Conservation (phyloP, 1,140 invertebrate species). For the Tetramorium simillimum region DNA sequence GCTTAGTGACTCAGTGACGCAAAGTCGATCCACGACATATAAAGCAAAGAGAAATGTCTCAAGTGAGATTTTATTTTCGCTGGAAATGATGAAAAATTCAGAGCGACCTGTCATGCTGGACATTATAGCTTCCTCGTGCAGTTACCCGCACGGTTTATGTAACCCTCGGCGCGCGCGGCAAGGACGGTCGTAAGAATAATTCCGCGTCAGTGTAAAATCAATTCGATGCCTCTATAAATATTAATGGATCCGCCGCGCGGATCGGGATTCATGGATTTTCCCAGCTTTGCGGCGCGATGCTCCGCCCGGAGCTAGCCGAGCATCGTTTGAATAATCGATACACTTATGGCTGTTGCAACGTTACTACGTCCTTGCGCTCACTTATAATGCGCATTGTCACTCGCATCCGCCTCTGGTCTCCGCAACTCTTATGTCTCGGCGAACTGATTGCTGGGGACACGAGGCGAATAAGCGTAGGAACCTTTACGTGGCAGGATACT, state of each 20-base stretch:
- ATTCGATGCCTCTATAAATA: slow-evolving; percentile 40
- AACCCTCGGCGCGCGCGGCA: background rate
- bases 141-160: slow-evolving; percentile 16
- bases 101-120: background rate
- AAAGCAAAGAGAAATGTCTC: background rate
- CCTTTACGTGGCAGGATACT: background rate
- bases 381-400: slow-evolving; percentile 47
- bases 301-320: background rate
- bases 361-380: slow-evolving; percentile 50
- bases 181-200: slow-evolving; percentile 33
- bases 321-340: slow-evolving; percentile 55
- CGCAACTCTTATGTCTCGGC: slow-evolving; percentile 6
- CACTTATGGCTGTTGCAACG: slow-evolving; percentile 32
- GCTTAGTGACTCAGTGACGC: background rate
- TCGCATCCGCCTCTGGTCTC: slow-evolving; percentile 31
- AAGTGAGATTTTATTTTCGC: slow-evolving; percentile 17
- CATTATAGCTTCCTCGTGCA: slow-evolving; percentile 11
- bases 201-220: slow-evolving; percentile 52
- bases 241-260: slow-evolving; percentile 22
- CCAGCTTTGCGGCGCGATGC: background rate
- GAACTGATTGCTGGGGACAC: slow-evolving; percentile 8
- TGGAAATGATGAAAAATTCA: slow-evolving; percentile 19
- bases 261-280: slow-evolving; percentile 54
- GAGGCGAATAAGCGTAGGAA: slow-evolving; percentile 18
- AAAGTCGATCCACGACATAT: background rate